These are phyloP conservation scores for Allophyes oxyacanthae DNA, from an alignment of 2,888 invertebrate species.

Conservation along the genomic window DNA sequence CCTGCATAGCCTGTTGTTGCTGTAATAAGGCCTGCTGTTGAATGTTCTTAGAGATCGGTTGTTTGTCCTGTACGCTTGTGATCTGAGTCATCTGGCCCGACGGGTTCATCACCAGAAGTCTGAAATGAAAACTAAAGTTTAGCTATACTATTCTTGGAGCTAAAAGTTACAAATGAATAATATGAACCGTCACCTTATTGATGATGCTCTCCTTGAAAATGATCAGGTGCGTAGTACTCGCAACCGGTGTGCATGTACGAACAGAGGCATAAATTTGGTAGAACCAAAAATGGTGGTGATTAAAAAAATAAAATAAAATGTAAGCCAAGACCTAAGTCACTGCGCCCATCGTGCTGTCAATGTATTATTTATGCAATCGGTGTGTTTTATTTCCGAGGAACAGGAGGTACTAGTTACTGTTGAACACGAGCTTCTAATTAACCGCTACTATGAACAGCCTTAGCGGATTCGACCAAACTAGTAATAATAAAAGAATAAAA, in stretches of 20 bases:
- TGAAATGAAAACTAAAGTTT: constrained; percentile 54
- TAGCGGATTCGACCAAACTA: too few species aligned
- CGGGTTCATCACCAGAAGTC: constrained; percentile 90
- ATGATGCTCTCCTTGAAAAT: constrained; percentile 9
- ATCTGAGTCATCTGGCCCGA: constrained; percentile 89
- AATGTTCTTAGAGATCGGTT: constrained; percentile 86
- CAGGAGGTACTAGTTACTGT: too few species aligned
- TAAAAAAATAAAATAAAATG: too few species aligned
- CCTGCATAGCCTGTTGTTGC: constrained; percentile 77
- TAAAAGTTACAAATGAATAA: neutral
- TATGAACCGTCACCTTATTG: constrained; percentile 10
- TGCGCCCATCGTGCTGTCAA: too few species aligned
- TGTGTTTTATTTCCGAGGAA: too few species aligned
- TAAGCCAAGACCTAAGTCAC: too few species aligned
- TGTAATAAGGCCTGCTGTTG: constrained; percentile 79
- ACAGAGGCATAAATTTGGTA: constrained; percentile 6
- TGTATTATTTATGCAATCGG: too few species aligned
- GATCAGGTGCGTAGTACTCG: constrained; percentile 15
- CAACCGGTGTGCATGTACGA: constrained; percentile 33
- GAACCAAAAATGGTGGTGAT: neutral
- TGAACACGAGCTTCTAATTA: too few species aligned
- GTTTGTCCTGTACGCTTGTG: constrained; percentile 85
- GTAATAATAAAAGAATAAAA: too few species aligned
- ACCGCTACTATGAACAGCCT: too few species aligned
- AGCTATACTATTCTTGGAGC: neutral